Conservation (phyloP, 2,888 invertebrate genomes). For the Trachelus troglodyta region DNA sequence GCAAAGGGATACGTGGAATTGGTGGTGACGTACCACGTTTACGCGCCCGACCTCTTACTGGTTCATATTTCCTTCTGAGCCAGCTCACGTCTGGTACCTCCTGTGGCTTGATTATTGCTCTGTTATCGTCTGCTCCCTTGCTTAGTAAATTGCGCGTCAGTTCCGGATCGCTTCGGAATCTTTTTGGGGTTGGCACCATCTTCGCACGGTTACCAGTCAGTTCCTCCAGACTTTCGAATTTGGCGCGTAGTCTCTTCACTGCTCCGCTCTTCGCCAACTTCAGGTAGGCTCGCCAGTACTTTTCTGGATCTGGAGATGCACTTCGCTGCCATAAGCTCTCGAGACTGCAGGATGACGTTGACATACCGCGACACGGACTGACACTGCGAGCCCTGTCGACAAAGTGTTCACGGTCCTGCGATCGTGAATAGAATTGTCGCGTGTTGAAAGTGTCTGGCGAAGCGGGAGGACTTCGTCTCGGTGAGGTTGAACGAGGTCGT, state of each 20-base stretch:
- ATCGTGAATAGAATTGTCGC: constrained; percentile 68
- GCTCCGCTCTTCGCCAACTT: constrained; percentile 81
- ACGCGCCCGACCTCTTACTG: constrained; percentile 68
- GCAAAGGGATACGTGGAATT: constrained; percentile 73
- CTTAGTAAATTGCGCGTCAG: constrained; percentile 72
- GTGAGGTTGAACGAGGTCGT: constrained; percentile 37
- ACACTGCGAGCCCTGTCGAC: constrained; percentile 53
- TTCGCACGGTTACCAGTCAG: constrained; percentile 58
- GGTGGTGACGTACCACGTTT: constrained; percentile 71
- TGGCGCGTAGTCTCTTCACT: constrained; percentile 80
- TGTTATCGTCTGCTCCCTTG: constrained; percentile 67
- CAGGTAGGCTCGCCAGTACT: constrained; percentile 77
- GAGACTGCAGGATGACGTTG: constrained; percentile 71
- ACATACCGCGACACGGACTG: constrained; percentile 62
- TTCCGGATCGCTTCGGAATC: constrained; percentile 85
- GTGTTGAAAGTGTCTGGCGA: constrained; percentile 55
- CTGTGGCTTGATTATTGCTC: constrained; percentile 66
- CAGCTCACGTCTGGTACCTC: constrained; percentile 73
- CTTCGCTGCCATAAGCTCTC: constrained; percentile 79
- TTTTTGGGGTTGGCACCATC: constrained; percentile 60
- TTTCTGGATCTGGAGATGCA: constrained; percentile 79
- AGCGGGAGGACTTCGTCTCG: constrained; percentile 48
- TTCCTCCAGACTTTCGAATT: constrained; percentile 79
- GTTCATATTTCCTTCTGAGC: constrained; percentile 73
- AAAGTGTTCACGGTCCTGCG: constrained; percentile 51